Conservation (phyloP, 1,140 invertebrate genomes). For the Drosophila rhopaloa region DNA sequence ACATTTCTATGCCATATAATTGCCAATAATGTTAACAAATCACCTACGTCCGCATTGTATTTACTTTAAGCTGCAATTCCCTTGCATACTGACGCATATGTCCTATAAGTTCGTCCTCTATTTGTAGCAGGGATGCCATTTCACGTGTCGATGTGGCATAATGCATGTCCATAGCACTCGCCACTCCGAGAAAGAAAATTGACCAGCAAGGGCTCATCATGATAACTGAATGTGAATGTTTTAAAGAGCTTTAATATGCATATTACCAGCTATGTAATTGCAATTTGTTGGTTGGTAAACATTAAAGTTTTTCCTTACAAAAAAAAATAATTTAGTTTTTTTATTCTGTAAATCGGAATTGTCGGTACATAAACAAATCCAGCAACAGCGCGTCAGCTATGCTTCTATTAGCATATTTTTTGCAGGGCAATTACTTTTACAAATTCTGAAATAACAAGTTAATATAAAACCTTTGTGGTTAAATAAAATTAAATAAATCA, state of each 20-base stretch:
- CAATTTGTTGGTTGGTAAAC: background rate
- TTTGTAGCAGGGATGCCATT: constrained; percentile 16
- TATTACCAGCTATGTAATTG: background rate
- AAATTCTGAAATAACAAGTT: too few species aligned
- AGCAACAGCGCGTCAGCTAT: too few species aligned
- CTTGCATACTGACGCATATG: constrained; percentile 22
- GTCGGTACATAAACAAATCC: too few species aligned
- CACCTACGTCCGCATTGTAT: constrained; percentile 13
- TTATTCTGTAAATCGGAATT: too few species aligned
- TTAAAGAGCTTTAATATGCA: background rate
- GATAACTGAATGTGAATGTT: background rate
- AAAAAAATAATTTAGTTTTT: too few species aligned
- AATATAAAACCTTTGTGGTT: too few species aligned
- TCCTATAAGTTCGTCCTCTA: constrained; percentile 41
- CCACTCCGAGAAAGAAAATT: constrained; percentile 13
- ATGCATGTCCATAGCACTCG: background rate
- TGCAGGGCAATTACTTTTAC: too few species aligned
- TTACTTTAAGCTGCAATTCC: constrained; percentile 15
- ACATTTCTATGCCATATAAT: too few species aligned
- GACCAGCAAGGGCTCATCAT: background rate
- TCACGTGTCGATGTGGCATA: constrained; percentile 42
- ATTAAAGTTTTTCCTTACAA: too few species aligned
- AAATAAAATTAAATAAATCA: too few species aligned
- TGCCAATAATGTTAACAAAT: too few species aligned
- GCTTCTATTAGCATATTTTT: too few species aligned